Base-by-base conservation (phyloP, 92 coral and sea anemone species). In the Zoanthus sansibaricus region DNA sequence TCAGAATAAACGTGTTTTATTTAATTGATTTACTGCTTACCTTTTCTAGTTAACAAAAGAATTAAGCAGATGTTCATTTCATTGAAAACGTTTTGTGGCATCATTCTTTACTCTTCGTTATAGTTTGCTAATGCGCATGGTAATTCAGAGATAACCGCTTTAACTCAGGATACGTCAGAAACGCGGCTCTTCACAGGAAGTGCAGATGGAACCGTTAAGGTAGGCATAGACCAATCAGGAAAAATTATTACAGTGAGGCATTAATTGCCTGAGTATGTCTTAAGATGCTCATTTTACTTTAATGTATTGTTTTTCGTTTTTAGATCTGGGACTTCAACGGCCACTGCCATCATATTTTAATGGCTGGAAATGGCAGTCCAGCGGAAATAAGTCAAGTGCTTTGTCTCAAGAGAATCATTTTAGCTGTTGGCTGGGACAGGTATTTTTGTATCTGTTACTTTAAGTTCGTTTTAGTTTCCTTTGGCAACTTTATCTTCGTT, bases 281-380 rank as follows among this genome's bases (percentile, higher is more conserved):
- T n/a, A 17, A 15, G 8, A 16, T 0, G 1, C 25, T 8, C 21
- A 7, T 45, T 0, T 75, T 20, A 49, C 16, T 3, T 11, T 30
- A 9, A 8, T 37, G 42, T 44, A 17, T 31, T 13, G 5, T 32
- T 76, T 74, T 46, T 1, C n/a, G 11, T 4, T 79, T 79, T 69
- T 82, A 96, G 99, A 95, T 96, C 83, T 96, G 99, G 98, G 99
- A 96, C 82, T 96, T 96, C 71, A 96, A 96, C 88, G 99, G 99
- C 15, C 99, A 96, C 75, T 96, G 99, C 90, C 99, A 96, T 79
- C 91, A 95, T 77, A 94, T 96, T 25, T 88, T 96, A 77, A 95
- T 96, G 96, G 99, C 98, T 77, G 99, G 99, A 7, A 93, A 96
- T 87, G 99, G 99, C 2, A 88, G 88, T 59, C 97, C 99, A 51